Percentiles rank a stretch among this genome's conserved stretches.
Evolutionary conservation across 1,140 invertebrate species (phyloP).

Genomic region (Mactra quadrangularis): DNA sequence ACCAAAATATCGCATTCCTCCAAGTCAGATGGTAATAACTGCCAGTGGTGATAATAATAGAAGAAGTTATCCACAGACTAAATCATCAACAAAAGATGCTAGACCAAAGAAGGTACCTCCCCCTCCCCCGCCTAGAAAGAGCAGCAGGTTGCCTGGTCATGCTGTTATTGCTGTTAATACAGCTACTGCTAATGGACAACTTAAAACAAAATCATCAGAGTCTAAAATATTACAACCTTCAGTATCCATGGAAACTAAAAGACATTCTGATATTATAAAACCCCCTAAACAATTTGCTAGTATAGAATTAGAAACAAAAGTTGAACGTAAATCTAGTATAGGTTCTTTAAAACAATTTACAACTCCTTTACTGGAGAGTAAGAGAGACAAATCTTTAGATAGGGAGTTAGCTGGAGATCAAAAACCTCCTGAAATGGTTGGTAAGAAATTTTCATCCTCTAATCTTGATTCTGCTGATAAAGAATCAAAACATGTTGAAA

Average conservation of each 20-base stretch:
- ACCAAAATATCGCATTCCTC: slow-evolving; percentile 45
- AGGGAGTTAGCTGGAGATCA: background rate
- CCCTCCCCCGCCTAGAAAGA: slow-evolving; percentile 69
- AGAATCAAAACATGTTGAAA: slow-evolving; percentile 29
- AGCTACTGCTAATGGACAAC: slow-evolving; percentile 57
- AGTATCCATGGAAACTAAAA: slow-evolving; percentile 11
- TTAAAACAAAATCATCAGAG: slow-evolving; percentile 31
- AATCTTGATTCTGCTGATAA: slow-evolving; percentile 40
- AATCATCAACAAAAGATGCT: slow-evolving; percentile 23
- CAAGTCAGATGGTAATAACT: slow-evolving; percentile 42
- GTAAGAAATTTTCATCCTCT: slow-evolving; percentile 42
- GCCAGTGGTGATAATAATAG: slow-evolving; percentile 1
- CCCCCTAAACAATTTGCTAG: slow-evolving; percentile 60
- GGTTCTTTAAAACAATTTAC: slow-evolving; percentile 61
- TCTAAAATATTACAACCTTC: slow-evolving; percentile 14
- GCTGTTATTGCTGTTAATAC: slow-evolving; percentile 47
- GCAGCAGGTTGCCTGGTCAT: slow-evolving; percentile 62
- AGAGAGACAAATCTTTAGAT: slow-evolving; percentile 43
- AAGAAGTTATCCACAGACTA: background rate
- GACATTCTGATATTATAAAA: slow-evolving; percentile 40
- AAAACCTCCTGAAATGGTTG: slow-evolving; percentile 33
- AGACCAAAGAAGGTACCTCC: slow-evolving; percentile 70
- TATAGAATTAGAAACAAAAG: slow-evolving; percentile 61
- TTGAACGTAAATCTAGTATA: slow-evolving; percentile 57
- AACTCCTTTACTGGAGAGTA: slow-evolving; percentile 57